These are phyloP conservation scores for Lucilia cuprina DNA, from an alignment of 1,140 invertebrate species.

Conservation along the genomic window DNA sequence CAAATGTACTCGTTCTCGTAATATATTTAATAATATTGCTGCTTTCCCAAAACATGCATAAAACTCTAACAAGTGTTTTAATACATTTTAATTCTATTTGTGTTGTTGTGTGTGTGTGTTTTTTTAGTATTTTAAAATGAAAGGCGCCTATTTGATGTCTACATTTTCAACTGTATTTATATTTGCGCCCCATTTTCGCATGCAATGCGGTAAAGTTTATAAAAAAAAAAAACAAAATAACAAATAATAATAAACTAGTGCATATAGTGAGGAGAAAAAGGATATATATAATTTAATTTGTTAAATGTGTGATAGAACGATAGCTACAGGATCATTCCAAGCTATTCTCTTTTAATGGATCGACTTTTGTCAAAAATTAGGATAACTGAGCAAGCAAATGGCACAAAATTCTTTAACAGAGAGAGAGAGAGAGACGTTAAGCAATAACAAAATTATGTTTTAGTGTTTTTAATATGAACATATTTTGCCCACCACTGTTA, in stretches of 20 bases:
- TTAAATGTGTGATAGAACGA: too few relatives aligned
- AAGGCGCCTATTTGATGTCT: slow-evolving; percentile 10
- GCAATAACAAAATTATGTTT: too few relatives aligned
- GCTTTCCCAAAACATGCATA: not conserved
- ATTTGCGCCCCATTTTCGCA: not conserved
- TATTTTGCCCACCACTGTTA: not conserved
- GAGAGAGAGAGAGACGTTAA: too few relatives aligned
- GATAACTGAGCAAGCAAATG: too few relatives aligned
- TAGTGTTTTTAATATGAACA: too few relatives aligned
- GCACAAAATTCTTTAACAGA: too few relatives aligned
- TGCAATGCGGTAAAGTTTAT: not conserved
- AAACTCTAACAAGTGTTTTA: not conserved
- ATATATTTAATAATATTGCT: not conserved
- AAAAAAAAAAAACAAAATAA: not conserved
- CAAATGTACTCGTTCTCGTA: not conserved
- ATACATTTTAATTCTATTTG: not conserved
- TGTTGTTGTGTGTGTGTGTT: not conserved
- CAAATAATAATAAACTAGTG: not conserved
- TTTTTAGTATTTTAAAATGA: not conserved
- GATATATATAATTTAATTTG: not conserved
- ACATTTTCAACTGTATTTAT: not conserved
- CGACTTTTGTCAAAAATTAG: too few relatives aligned
- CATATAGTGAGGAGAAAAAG: not conserved
- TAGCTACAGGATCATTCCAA: too few relatives aligned
- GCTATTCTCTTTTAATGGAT: too few relatives aligned